Conservation (phyloP, 2,888 invertebrate species). For the Acanthoscelides obtectus region DNA sequence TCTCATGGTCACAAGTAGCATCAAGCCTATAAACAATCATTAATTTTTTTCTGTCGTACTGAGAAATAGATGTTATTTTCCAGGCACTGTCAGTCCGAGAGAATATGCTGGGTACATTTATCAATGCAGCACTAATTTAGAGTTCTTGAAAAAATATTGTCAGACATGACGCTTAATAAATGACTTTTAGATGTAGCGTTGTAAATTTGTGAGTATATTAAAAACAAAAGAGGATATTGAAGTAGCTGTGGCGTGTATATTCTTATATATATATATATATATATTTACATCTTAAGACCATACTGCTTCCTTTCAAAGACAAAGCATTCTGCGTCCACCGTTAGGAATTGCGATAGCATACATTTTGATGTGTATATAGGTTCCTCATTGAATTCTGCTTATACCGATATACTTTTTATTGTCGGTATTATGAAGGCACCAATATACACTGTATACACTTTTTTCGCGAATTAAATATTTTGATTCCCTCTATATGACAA, state of each 20-base stretch:
- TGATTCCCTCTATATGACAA: no score
- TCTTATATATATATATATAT: no score
- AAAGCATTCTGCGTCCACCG: no score
- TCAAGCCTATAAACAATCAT: not conserved
- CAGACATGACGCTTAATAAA: not conserved
- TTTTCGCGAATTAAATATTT: no score
- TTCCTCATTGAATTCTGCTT: no score
- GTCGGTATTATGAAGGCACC: no score
- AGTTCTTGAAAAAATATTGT: not conserved
- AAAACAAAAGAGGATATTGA: not conserved
- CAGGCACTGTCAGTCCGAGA: not conserved
- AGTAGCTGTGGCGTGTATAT: not conserved
- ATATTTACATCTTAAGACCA: no score
- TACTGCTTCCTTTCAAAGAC: no score
- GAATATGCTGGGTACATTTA: not conserved
- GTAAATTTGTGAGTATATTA: not conserved
- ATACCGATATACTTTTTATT: no score
- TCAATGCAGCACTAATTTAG: not conserved
- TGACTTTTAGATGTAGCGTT: not conserved
- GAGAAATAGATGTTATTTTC: not conserved
- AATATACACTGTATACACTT: no score
- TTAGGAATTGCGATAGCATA: no score
- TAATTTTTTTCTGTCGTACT: not conserved
- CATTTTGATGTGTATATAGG: no score
- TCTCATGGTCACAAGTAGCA: not conserved